These are phyloP conservation scores for Calliphora vicina DNA, from an alignment of 1,140 invertebrate genomes.

Conservation along the genomic window DNA sequence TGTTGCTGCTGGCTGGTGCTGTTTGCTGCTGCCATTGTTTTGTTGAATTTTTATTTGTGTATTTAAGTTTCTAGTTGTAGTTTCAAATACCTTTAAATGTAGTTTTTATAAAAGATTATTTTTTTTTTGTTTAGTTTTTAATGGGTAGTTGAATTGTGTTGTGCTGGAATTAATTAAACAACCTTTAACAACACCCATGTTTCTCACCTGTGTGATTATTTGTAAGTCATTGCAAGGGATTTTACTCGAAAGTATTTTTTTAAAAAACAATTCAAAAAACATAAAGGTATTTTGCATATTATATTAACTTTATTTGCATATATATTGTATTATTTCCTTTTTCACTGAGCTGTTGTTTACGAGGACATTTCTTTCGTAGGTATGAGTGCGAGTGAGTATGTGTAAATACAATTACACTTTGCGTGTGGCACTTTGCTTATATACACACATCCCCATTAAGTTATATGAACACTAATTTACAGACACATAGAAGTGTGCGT, in stretches of 20 bases:
- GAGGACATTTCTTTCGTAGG: no score
- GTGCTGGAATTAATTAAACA: neutral
- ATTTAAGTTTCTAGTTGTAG: no score
- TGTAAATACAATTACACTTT: no score
- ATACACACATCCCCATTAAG: no score
- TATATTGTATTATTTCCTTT: neutral
- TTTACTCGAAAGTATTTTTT: neutral
- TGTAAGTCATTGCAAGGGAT: neutral
- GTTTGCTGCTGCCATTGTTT: no score
- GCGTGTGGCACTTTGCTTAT: no score
- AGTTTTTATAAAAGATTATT: neutral
- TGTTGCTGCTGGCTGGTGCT: no score
- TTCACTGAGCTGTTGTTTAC: neutral
- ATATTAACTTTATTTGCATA: neutral
- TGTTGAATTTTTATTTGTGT: no score
- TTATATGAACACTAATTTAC: no score
- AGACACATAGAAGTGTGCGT: no score
- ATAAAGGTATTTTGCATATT: neutral
- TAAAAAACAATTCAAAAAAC: neutral
- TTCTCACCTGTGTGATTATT: neutral
- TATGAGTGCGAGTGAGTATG: no score
- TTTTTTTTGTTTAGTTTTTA: neutral
- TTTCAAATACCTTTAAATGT: neutral
- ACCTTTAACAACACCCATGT: neutral
- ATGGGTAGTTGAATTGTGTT: neutral